Evolutionary conservation across 1,140 invertebrate species (phyloP).

Genomic region (Lordiphosa collinella): DNA sequence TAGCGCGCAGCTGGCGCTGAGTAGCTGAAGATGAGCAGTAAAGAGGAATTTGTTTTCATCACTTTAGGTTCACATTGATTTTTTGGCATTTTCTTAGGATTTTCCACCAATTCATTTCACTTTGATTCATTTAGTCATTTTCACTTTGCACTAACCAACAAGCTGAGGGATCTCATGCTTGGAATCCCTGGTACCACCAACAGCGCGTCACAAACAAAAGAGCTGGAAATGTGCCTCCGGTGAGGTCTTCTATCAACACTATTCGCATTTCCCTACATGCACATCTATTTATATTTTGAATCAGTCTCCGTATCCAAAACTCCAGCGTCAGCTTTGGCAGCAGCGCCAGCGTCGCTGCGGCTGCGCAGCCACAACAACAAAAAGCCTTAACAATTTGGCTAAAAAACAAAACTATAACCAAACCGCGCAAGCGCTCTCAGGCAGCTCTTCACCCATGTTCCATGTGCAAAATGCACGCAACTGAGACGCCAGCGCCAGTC

Average conservation of each 20-base stretch:
- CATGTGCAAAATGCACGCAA: slow-evolving; percentile 73
- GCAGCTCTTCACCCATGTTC: slow-evolving; percentile 26
- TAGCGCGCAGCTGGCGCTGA: slow-evolving; percentile 78
- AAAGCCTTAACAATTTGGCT: slow-evolving; percentile 28
- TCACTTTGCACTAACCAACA: slow-evolving; percentile 68
- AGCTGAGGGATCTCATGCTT: slow-evolving; percentile 79
- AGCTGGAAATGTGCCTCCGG: slow-evolving; percentile 73
- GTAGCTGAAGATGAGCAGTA: slow-evolving; percentile 48
- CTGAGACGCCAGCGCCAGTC: slow-evolving; percentile 15
- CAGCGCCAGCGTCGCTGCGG: slow-evolving; percentile 1
- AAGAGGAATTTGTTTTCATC: slow-evolving; percentile 9
- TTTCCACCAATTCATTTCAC: background rate
- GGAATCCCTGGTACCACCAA: slow-evolving; percentile 71
- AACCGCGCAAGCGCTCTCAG: slow-evolving; percentile 32
- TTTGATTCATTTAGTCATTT: background rate
- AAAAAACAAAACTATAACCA: slow-evolving; percentile 40
- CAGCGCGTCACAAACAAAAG: slow-evolving; percentile 72
- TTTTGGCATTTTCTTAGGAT: background rate
- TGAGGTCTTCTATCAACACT: slow-evolving; percentile 80
- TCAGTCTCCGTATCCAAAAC: slow-evolving; percentile 40
- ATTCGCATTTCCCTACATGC: slow-evolving; percentile 77
- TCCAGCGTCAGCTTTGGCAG: slow-evolving; percentile 24
- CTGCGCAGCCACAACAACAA: slow-evolving; percentile 10
- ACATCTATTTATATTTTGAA: slow-evolving; percentile 80
- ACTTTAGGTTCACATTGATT: slow-evolving; percentile 13